Base-by-base conservation (phyloP, 2,113 vertebrate species). In the Cololabis saira region DNA sequence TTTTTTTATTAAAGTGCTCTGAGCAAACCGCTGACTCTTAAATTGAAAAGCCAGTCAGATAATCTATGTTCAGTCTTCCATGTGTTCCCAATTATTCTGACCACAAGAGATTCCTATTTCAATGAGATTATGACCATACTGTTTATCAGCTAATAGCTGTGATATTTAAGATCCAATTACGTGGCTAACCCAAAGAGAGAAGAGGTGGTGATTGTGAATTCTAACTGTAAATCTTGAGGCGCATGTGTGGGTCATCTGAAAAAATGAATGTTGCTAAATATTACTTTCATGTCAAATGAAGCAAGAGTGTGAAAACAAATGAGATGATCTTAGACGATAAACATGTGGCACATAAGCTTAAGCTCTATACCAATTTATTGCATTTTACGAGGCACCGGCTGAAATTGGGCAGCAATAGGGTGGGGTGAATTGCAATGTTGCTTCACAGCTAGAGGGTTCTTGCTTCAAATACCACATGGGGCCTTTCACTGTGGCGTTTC, bases 151-250 rank as follows among this genome's bases (percentile, higher is more conserved):
- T 47, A 19, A 60, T 47, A 30, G 17, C 18, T 42, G 18, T 14
- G 14, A 22, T 42, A 57, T 42, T 14, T 30, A 18, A 60, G 43
- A 47, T 22, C 7, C 43, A 47, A 42, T 60, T 60, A 60, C 47
- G 43, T 60, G 43, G 58, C 30, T 22, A 60, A 47, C 58, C 58
- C 9, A 60, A 33, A 17, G 8, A 18, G 13, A 51, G 30, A 54
- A 37, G 30, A 16, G 10, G 4, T 45, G 43, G n/a, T 37, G 52
- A 54, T 12, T 37, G 4, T 3, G 3, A 54, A 12, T 54, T 54
- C 30, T 12, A 54, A 30, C 21, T 27, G 21, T 24, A 33, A 16
- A 17, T 54, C n/a, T 30, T 33, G 24, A 33, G n/a, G 15, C 16
- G 15, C 14, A 16, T 37, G n/a, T 24, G 16, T 54, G 18, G 9